A percentile compares a stretch with the other conserved stretches of the same genome.
Conservation (phyloP, 2,888 invertebrate genomes). For the Gortyna flavago region DNA sequence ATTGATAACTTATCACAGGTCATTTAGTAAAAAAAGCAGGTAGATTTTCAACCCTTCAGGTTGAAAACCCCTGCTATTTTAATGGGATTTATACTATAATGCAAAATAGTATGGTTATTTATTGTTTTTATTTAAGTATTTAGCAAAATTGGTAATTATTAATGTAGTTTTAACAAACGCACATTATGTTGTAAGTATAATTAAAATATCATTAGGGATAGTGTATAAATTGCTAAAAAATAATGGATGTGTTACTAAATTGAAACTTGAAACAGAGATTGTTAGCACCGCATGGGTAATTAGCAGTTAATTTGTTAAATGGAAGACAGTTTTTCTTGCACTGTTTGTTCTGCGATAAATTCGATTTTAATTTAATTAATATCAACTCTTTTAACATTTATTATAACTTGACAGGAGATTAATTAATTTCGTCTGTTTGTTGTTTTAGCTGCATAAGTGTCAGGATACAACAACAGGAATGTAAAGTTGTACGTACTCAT, state of each 20-base stretch:
- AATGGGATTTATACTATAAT: too few relatives aligned
- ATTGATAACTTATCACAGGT: too few relatives aligned
- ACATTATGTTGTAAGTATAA: neutral
- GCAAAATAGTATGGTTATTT: neutral
- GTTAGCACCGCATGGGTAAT: neutral
- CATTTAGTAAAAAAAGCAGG: too few relatives aligned
- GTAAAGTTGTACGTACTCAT: neutral
- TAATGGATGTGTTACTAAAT: neutral
- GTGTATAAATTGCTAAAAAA: neutral
- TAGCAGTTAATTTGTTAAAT: slow-evolving; percentile 15
- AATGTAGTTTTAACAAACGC: neutral
- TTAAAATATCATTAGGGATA: slow-evolving; percentile 32
- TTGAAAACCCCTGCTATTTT: neutral
- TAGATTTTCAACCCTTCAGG: too few relatives aligned
- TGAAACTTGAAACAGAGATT: neutral
- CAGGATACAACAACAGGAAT: too few relatives aligned
- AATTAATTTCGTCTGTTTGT: neutral
- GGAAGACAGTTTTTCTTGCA: neutral
- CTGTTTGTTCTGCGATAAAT: slow-evolving; percentile 3
- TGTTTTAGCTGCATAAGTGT: neutral
- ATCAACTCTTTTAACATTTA: neutral
- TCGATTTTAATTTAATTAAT: neutral
- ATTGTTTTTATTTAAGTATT: neutral
- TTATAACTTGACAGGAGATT: neutral
- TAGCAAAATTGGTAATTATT: neutral